Base-by-base conservation (phyloP, 2,888 invertebrate species). In the Amiota mariae region DNA sequence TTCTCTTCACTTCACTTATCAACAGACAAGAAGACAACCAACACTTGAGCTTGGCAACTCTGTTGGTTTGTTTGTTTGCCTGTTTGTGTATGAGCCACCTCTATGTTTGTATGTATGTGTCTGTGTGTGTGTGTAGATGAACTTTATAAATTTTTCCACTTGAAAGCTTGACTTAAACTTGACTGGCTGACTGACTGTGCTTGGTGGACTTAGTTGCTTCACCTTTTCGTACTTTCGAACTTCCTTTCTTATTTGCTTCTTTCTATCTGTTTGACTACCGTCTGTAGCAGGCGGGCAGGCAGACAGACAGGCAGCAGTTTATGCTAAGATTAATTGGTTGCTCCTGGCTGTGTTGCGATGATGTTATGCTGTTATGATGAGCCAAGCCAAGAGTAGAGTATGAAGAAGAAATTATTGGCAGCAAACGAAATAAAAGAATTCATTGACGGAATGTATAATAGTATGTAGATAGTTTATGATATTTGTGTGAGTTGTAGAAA, bases 221-320 rank as follows among this genome's bases (percentile, higher is more conserved):
- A 36, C 36, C 36, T 36, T 36, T 36, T 36, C 36, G 36, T 36
- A 36, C 36, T 36, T 36, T 36, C 36, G 36, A 36, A 36, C 36
- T 36, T 36, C 36, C 36, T 36, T 36, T 6, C 36, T 36, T 36
- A 6, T 6, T 36, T 36, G 36, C 36, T 36, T 36, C 36, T 36
- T 36, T 6, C 18, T n/a, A 47, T n/a, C 47, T 64, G 47, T 20
- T n/a, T 64, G 47, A 1, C 12, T 20, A 51, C 18, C 36, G 36
- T 36, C 36, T 36, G 36, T 36, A 6, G 36, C 49, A 49, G 47
- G 48, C 66, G 66, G 54, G 12, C 13, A 10, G 54, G 54, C 54
- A 54, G 54, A 12, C n/a, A n/a, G 54, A n/a, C 54, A n/a, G 54
- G 54, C 24, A 24, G 54, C 54, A 54, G 74, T 72, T 72, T 74